Conservation (phyloP, 1,140 invertebrate species). For the Cepaea nemoralis region DNA sequence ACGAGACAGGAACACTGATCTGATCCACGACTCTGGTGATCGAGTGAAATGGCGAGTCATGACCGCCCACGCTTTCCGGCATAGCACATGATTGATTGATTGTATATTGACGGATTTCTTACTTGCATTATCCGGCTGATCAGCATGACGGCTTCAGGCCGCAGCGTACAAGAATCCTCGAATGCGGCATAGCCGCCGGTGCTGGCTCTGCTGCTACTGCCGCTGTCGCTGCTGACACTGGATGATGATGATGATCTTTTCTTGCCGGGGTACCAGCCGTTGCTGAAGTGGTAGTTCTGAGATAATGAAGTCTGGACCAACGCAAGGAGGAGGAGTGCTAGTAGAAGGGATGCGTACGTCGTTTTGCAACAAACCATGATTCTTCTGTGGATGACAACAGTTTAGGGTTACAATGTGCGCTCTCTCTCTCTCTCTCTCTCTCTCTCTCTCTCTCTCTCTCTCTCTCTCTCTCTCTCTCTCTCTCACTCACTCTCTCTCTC, state of each 20-base stretch:
- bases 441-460: too few relatives aligned
- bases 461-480: too few relatives aligned
- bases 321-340: constrained; percentile 27
- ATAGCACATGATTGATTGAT: too few relatives aligned
- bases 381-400: too few relatives aligned
- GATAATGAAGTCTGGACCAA: constrained; percentile 36
- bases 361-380: neutral
- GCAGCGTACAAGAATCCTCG: constrained; percentile 22
- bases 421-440: too few relatives aligned
- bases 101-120: neutral
- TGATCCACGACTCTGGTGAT: too few relatives aligned
- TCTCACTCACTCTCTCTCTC: too few relatives aligned
- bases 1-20: too few relatives aligned
- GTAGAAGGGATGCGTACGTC: neutral
- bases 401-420: too few relatives aligned
- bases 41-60: too few relatives aligned
- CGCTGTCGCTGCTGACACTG: neutral
- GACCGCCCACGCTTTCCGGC: too few relatives aligned
- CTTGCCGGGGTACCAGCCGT: constrained; percentile 66
- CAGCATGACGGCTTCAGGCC: neutral
- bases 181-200: neutral
- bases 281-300: constrained; percentile 68
- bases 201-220: neutral
- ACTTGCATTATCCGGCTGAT: constrained; percentile 32
- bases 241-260: neutral